Base-by-base conservation (phyloP, 2,888 invertebrate genomes). In the Cyclophora punctaria region DNA sequence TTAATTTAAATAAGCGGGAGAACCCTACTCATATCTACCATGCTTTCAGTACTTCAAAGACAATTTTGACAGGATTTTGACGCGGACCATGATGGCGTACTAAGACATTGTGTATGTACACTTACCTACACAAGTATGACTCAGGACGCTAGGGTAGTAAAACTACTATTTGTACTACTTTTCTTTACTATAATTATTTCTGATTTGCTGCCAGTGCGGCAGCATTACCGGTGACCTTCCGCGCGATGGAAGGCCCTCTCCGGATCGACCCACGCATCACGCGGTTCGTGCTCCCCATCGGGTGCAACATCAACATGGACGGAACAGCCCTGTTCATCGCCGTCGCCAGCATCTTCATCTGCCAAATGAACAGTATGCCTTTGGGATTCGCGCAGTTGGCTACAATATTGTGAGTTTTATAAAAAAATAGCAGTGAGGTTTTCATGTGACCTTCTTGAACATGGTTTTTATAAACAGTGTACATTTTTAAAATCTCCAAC, bases 291-390 rank as follows among this genome's bases (percentile, higher is more conserved):
- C 87, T 97, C 6, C 97, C 97, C 0, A 95, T 97, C 61, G 97
- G 97, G 3, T 96, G 96, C 73, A 96, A 96, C 73, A 94, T 97
- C 74, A 97, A 97, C 81, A 96, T 97, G 96, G 95, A 96, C 66
- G 96, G 96, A 2, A 96, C 96, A 0, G 96, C 96, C 0, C 85
- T 98, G 46, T 98, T 97, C 79, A 92, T 98, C 41, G 92, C 97
- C 0, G 93, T 96, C 3, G 95, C 98, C 3, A 94, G 96, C 92
- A 96, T 94, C 50, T 96, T 96, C 76, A 93, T 96, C 57, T 96
- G 96, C 43, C 96, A 96, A 81, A 95, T 97, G 93, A 96, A 96
- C 71, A 93, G 93, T 54, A 92, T 96, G 66, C 81, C 90, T 7
- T 85, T 98, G 55, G 93, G 94, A 33, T 91, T 95, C 57, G 96